Percentiles rank a stretch among this genome's conserved stretches.
Evolutionary conservation across 2,888 invertebrate genomes (phyloP).

Genomic region (Caenorhabditis angaria): DNA sequence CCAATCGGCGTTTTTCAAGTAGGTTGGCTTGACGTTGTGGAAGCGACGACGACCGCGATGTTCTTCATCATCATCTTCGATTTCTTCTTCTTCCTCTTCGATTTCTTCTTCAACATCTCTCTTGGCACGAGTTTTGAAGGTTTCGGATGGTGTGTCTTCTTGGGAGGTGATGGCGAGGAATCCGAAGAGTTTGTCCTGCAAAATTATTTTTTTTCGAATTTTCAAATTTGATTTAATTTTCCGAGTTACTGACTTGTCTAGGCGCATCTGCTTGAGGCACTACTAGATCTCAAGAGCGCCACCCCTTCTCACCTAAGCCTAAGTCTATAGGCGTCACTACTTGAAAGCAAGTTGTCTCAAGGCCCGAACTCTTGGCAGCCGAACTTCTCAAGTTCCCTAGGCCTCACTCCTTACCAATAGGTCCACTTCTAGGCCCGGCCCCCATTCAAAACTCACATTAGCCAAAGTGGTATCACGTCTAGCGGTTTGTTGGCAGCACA

Average conservation of each 20-base stretch:
- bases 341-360: too few species aligned
- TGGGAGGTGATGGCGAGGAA: constrained; percentile 44
- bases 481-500: constrained; percentile 62
- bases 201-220: too few species aligned
- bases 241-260: too few species aligned
- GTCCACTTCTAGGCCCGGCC: too few species aligned
- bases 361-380: not conserved
- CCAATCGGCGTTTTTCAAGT: constrained; percentile 36
- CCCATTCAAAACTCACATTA: constrained; percentile 47
- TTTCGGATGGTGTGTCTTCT: constrained; percentile 19
- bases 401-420: too few species aligned
- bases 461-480: constrained; percentile 51
- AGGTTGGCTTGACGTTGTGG: constrained; percentile 31
- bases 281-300: too few species aligned
- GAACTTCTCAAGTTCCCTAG: not conserved
- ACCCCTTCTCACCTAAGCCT: too few species aligned
- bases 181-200: constrained; percentile 37
- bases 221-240: too few species aligned
- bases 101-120: constrained; percentile 1
- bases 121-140: not conserved
- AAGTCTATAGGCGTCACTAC: too few species aligned
- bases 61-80: constrained; percentile 16
- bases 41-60: constrained; percentile 11
- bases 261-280: too few species aligned
- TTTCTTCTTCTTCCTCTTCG: constrained; percentile 21